Base-by-base conservation (phyloP, 2,797 vertebrate species). In the Rhabdophis nuchalis region DNA sequence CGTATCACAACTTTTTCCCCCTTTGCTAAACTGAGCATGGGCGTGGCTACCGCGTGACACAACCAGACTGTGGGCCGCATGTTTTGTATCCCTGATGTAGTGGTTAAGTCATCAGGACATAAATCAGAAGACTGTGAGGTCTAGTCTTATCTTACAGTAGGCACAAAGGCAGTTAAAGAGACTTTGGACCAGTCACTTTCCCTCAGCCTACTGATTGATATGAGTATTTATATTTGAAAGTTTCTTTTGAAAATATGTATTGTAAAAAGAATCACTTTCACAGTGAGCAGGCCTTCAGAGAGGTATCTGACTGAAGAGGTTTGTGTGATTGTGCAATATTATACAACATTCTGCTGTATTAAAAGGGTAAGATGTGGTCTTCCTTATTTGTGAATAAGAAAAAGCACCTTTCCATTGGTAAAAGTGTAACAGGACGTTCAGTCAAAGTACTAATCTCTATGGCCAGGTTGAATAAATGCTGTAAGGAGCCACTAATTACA, bases 401-500 rank as follows among this genome's bases (percentile, higher is more conserved):
- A 82, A 82, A 25, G n/a, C 41, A 82, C 20, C 10, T 46, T 46
- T 46, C 77, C 41, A 46, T 82, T 46, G 41, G 23, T 46, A 82
- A 82, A 82, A 46, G 5, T 82, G 41, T 23, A 82, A 82, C 32
- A 41, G 23, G 56, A 60, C 27, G 3, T 25, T 46, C 36, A 14
- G 7, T 58, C 36, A 60, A 36, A 88, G 87, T 88, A n/a, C 32
- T 7, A 9, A 4, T 5, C 13, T 50, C 23, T 72, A 77, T 57
- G 7, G 8, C 54, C 85, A 52, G 54, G 72, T 91, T 91, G 46
- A 85, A 53, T 50, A 54, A 41, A 16, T 85, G 32, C n/a, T 94
- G 46, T 89, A 95, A n/a, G 58, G 11, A 50, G 36, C 68, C 82
- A 1, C 12, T 50, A 4, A 54, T 88, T 77, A 57, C 18, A 27